Evolutionary conservation across 2,797 vertebrate species (phyloP), one percentile per base, ranked within the genome.

Genomic region (Lepidocolaptes lacrymiger): DNA sequence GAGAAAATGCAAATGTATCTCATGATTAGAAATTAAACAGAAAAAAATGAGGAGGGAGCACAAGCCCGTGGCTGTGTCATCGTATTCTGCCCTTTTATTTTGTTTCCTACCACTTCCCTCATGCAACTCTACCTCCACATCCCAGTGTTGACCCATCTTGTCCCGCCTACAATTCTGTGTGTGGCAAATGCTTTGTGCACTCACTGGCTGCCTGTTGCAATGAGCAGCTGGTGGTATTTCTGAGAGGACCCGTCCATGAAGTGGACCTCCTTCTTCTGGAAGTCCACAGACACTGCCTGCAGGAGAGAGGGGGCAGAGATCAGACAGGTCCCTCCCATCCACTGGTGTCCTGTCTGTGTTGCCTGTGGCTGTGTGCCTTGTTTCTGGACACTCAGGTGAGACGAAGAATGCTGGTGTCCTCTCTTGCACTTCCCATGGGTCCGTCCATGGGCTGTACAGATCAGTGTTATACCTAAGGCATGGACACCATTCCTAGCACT

Each of bases 151-250:
- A n/a, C 41, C 41, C 36, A 5, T n/a, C 62, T 16, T 15, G 10
- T 43, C 59, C 56, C 7, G 15, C 6, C 74, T 46, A 14, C 51
- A 18, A 20, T 7, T 32, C 20, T 5, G 32, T 3, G 22, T 14
- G 17, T 28, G 36, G 28, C 36, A 27, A 52, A 36, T 3, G 7
- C 46, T 27, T 10, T 7, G 27, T 19, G 34, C 34, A 63, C 94
- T 96, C 68, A 99, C 99, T 98, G 98, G 86, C 98, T 98, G 73
- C 99, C 99, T 3, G 98, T 99, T 34, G 99, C 97, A n/a, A 99
- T 97, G 69, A 99, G 98, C 54, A 99, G 97, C 95, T 98, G 98
- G 58, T 98, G 93, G 39, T 99, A 99, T 36, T 24, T 95, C 88
- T 98, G 98, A 34, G 69, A 72, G n/a, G 96, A 95, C 2, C 98